Evolutionary conservation across 1,140 invertebrate genomes (phyloP), one percentile per base, ranked within the genome.

Genomic region (Musca domestica): DNA sequence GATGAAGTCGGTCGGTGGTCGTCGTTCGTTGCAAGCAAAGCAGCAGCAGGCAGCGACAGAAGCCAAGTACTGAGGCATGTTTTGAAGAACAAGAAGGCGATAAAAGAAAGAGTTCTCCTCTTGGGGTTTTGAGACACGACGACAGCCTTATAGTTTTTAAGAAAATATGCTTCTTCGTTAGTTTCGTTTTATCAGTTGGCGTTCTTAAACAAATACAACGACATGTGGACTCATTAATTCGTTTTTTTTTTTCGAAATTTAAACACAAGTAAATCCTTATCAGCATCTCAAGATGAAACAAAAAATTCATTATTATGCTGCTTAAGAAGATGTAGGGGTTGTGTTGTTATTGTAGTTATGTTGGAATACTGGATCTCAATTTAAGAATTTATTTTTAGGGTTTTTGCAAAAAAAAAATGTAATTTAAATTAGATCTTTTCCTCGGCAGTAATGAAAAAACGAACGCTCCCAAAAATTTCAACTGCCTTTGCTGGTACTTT

Each of bases 201-300:
- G 7, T 34, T 41, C 56, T 61, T 61, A 41, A 30, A 66, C 65
- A 66, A 66, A 66, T 52, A 66, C 65, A 54, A 7, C 19, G 65
- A 34, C 65, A 66, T 66, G 19, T 52, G 65, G 65, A 66, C 65
- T 66, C 49, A 66, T 65, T 65, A 47, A 41, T 41, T 41, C 10
- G 20, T 49, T 65, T 19, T 65, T 66, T 27, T 25, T 15, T 51
- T 66, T 12, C 10, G 20, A 64, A 64, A 41, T 41, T 41, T 41
- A 41, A 41, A 41, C 34, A 9, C 34, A 41, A n/a, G 47, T 48
- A 64, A 47, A 48, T 64, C 34, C 63, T 64, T 64, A 64, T 64
- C 63, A 64, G 63, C 63, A 48, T 64, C 63, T 64, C 27, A 41
- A 41, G 12, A 41, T n/a, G 10, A 41, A 41, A 41, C 6, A 41